Evolutionary conservation across 1,140 invertebrate species (phyloP).

Genomic region (Bemisia tabaci): DNA sequence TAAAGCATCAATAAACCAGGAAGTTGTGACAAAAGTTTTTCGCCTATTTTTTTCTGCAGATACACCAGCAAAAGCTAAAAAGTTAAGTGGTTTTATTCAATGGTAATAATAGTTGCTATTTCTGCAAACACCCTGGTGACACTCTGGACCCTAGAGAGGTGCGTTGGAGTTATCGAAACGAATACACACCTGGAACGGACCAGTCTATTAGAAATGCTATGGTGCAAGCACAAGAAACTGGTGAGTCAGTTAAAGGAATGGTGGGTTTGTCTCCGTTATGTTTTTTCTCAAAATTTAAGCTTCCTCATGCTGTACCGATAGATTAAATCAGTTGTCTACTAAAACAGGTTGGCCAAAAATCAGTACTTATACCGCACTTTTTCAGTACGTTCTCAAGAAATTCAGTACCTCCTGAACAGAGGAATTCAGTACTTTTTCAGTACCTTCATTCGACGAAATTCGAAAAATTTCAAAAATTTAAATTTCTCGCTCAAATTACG

Average conservation of each 20-base stretch:
- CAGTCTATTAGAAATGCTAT: not conserved
- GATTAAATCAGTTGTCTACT: too few relatives aligned
- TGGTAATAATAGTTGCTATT: not conserved
- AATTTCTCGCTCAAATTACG: too few relatives aligned
- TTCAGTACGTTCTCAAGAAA: too few relatives aligned
- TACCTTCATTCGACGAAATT: too few relatives aligned
- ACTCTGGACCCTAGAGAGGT: not conserved
- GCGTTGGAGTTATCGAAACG: not conserved
- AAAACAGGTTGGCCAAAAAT: too few relatives aligned
- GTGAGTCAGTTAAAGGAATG: not conserved
- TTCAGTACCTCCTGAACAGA: too few relatives aligned
- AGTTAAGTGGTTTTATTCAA: not conserved
- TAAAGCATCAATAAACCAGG: not conserved
- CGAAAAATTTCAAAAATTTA: too few relatives aligned
- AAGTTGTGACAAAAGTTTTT: not conserved
- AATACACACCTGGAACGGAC: not conserved
- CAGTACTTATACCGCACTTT: too few relatives aligned
- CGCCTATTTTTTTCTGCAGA: not conserved
- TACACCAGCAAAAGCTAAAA: not conserved
- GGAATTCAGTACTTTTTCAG: too few relatives aligned
- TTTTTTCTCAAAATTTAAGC: not conserved
- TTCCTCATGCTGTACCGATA: not conserved
- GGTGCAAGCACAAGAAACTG: not conserved
- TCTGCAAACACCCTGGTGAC: not conserved
- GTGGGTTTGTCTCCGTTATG: not conserved